phyloP scores from a whole-genome alignment of 2,888 invertebrate genomes.

The Mantis religiosa region DNA sequence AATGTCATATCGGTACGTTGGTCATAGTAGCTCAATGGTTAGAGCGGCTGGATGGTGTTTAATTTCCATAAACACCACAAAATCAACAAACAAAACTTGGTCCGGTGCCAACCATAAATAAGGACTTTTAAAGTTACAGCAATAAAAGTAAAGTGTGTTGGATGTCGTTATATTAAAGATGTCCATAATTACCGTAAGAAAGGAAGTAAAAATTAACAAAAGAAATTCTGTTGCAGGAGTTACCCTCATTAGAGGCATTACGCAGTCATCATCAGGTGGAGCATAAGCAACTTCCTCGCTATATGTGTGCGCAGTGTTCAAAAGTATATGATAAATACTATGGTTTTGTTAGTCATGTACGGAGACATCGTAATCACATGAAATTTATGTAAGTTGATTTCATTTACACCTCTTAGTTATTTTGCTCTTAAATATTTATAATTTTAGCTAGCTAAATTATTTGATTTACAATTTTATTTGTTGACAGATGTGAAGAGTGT shows the following conservation, averaged over 20 bases:
- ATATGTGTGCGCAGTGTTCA: conserved; percentile 63
- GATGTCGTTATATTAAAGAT: no score
- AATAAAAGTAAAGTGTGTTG: no score
- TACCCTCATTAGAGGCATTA: conserved; percentile 48
- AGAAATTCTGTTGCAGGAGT: conserved; percentile 21
- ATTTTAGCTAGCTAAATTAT: neutral
- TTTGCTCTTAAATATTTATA: neutral
- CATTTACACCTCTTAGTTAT: conserved; percentile 36
- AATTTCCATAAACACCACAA: no score
- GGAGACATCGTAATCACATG: conserved; percentile 57
- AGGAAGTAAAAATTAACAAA: no score
- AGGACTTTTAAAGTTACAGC: no score
- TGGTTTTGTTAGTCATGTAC: conserved; percentile 60
- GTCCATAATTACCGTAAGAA: no score
- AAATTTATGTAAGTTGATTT: conserved; percentile 44
- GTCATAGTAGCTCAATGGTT: no score
- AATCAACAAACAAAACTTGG: no score
- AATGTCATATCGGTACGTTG: no score
- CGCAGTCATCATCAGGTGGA: conserved; percentile 57
- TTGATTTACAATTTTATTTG: neutral
- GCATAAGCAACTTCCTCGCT: conserved; percentile 60
- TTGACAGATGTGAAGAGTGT: conserved; percentile 50
- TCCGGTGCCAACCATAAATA: no score
- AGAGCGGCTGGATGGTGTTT: no score
- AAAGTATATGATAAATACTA: conserved; percentile 58